Evolutionary conservation across 2,113 vertebrate genomes (phyloP).

Genomic region (Myodes glareolus): DNA sequence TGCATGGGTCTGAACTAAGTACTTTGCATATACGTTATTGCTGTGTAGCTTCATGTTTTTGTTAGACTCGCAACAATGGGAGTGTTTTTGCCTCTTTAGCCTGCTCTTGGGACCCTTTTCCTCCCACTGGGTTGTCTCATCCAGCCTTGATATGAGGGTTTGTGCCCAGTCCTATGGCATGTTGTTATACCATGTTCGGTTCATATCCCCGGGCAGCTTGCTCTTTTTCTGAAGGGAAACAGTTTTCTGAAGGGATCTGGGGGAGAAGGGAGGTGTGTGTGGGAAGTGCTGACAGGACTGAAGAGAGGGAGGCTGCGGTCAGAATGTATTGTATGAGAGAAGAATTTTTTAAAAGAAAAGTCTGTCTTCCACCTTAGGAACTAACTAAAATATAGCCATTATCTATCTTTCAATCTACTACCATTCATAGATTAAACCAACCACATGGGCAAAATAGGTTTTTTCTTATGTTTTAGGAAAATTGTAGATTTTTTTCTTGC

Average conservation of each 20-base stretch:
- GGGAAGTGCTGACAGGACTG: not conserved
- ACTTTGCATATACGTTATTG: not conserved
- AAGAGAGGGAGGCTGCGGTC: not conserved
- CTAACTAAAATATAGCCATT: not conserved
- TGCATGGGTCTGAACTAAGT: not conserved
- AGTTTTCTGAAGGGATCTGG: not conserved
- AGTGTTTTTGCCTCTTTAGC: not conserved
- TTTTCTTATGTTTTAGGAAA: not conserved
- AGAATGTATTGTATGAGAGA: not conserved
- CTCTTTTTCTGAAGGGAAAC: not conserved
- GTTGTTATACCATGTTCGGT: not conserved
- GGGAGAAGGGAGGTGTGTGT: rapidly evolving
- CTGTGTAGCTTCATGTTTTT: not conserved
- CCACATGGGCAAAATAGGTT: not conserved
- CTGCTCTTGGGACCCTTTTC: not conserved
- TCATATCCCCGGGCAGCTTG: not conserved
- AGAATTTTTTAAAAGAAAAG: not conserved
- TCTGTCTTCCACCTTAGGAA: not conserved
- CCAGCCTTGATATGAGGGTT: not conserved
- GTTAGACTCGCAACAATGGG: not conserved
- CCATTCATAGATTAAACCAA: not conserved
- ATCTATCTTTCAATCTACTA: not conserved
- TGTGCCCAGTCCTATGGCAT: not conserved
- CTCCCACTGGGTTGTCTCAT: not conserved
- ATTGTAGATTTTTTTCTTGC: not conserved